A percentile compares a stretch with the other conserved stretches of the same genome.
Evolutionary conservation across 2,888 invertebrate genomes (phyloP).

Genomic region (Ametastegia equiseti): DNA sequence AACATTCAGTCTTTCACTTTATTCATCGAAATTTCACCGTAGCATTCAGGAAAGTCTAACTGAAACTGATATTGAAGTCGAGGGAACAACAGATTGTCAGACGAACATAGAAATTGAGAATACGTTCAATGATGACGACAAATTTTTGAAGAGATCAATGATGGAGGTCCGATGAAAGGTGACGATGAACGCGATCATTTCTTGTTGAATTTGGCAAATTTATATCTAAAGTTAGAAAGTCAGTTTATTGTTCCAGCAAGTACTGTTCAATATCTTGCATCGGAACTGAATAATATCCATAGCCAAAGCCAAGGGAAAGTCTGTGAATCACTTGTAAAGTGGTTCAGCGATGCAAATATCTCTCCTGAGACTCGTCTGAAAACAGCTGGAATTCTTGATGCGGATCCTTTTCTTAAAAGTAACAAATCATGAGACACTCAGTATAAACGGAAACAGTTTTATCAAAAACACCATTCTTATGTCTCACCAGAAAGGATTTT

Average conservation of each 20-base stretch:
- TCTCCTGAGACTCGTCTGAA: neutral
- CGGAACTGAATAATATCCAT: neutral
- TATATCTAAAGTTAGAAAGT: constrained; percentile 17
- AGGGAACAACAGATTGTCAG: neutral
- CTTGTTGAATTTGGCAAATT: constrained; percentile 10
- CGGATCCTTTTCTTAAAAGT: constrained; percentile 4
- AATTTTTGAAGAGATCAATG: neutral
- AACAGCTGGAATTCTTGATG: neutral
- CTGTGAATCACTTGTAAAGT: neutral
- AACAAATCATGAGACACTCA: neutral
- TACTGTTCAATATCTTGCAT: constrained; percentile 14
- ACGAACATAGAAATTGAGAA: neutral
- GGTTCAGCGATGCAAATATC: neutral
- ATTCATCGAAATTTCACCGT: constrained; percentile 13
- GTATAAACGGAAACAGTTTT: neutral
- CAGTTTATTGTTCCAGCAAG: constrained; percentile 2
- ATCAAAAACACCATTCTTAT: neutral
- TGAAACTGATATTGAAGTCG: neutral
- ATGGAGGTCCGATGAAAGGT: neutral
- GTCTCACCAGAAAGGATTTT: neutral
- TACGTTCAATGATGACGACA: neutral
- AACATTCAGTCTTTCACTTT: constrained; percentile 7
- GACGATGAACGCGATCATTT: neutral
- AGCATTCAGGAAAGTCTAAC: neutral
- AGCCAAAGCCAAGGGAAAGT: neutral